Evolutionary conservation across 2,113 vertebrate genomes (phyloP), one percentile per base, ranked within the genome.

Genomic region (Gavialis gangeticus): DNA sequence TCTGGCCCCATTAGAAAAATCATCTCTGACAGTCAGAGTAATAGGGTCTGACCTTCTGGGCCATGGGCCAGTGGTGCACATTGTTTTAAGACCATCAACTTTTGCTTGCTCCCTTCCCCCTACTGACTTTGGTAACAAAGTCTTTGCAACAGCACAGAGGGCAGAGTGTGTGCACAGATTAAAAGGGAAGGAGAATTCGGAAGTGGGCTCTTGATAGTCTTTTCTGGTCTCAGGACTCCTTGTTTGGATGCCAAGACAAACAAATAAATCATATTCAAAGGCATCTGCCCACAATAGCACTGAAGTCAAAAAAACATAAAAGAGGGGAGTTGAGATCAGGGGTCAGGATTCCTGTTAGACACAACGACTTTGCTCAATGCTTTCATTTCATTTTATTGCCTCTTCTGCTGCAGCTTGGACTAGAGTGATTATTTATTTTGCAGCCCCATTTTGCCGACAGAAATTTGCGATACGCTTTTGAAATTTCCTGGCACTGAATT

Each of bases 201-300:
- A 98, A 98, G 90, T 66, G 83, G 95, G 92, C 95, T 96, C 95
- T 97, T 30, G 76, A 93, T 94, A 76, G 56, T 95, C 95, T 95
- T 92, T 82, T 92, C 94, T 92, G 93, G 95, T 94, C 97, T 85
- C 96, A 84, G 95, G 89, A 75, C 86, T 91, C 90, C 57, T 93
- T 18, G 55, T 73, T 92, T 95, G 95, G 93, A 55, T 84, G 98
- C 97, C 98, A 98, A 98, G 95, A 89, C 97, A 98, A 98, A 98
- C 95, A 97, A 97, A 97, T 96, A 95, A 93, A 97, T 95, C 96
- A 86, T 94, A 97, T 95, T 79, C 94, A 95, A 95, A 97, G 95
- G 96, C 94, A 95, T 97, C 95, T 93, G 82, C 79, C 89, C 86
- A 82, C 95, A 95, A 88, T 25, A 75, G 91, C 8, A 57, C 84